phyloP scores from a whole-genome alignment of 2,888 invertebrate genomes.

The Orthonevra nobilis region DNA sequence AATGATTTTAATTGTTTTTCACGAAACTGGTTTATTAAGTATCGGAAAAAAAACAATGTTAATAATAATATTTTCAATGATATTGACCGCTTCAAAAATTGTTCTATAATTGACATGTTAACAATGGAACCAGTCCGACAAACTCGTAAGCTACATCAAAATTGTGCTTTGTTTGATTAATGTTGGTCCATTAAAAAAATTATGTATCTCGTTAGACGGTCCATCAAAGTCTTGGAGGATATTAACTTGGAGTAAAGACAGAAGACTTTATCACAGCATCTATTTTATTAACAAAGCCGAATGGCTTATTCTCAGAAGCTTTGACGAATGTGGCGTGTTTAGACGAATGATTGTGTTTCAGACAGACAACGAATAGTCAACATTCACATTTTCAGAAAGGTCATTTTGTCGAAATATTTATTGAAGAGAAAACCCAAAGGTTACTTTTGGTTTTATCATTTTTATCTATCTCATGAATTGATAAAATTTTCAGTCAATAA shows the following conservation, averaged over 20 bases:
- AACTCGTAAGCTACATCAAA: not conserved
- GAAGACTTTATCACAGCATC: constrained; percentile 10
- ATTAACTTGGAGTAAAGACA: not conserved
- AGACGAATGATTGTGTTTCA: not conserved
- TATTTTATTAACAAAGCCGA: not conserved
- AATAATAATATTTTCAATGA: constrained; percentile 39
- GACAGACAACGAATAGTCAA: constrained; percentile 4
- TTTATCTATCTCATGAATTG: constrained; percentile 36
- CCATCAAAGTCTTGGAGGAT: constrained; percentile 12
- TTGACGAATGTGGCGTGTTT: constrained; percentile 16
- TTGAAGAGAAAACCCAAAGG: constrained; percentile 1
- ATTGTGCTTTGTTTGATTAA: not conserved
- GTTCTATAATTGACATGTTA: constrained; percentile 5
- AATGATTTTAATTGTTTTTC: constrained; percentile 1
- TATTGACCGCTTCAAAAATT: constrained; percentile 43
- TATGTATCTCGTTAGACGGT: not conserved
- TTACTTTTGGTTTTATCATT: constrained; percentile 37
- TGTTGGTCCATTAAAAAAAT: constrained; percentile 16
- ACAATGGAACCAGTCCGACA: no score
- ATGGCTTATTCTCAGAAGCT: constrained; percentile 30
- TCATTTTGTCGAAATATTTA: constrained; percentile 23
- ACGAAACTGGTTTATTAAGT: constrained; percentile 53
- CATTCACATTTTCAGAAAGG: constrained; percentile 14
- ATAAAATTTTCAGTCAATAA: constrained; percentile 41
- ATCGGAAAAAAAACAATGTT: no score